Percentiles rank a stretch among this genome's conserved stretches.
Evolutionary conservation across 2,888 invertebrate species (phyloP).

Genomic region (Pachycephus smyrnensis): DNA sequence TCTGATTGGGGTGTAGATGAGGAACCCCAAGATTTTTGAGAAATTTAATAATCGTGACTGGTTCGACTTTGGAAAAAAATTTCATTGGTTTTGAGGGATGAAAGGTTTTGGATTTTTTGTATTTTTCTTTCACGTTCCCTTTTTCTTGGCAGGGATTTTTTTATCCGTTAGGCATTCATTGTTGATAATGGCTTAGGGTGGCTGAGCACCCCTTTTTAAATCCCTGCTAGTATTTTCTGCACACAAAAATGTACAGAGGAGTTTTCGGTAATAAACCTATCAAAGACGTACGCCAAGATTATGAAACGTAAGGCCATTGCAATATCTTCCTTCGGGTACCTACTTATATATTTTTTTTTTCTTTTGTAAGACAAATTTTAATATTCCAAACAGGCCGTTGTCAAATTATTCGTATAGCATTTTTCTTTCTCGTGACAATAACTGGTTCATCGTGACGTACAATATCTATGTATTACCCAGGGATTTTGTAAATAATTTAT

Average conservation of each 20-base stretch:
- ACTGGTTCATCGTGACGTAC: background rate
- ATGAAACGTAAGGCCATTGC: conserved; percentile 10
- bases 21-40: background rate
- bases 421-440: background rate
- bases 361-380: background rate
- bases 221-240: conserved; percentile 25
- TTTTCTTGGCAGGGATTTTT: background rate
- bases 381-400: background rate
- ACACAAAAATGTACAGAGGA: conserved; percentile 20
- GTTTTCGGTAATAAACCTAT: conserved; percentile 35
- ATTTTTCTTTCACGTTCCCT: background rate
- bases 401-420: background rate
- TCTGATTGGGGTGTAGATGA: background rate
- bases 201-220: background rate
- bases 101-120: background rate
- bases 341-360: background rate
- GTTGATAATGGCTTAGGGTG: background rate
- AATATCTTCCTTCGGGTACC: conserved; percentile 15
- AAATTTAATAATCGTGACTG: background rate
- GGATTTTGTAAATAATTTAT: background rate
- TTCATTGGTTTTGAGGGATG: background rate
- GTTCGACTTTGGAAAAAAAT: background rate
- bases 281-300: conserved; percentile 35
- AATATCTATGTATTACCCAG: background rate
- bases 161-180: background rate